Evolutionary conservation across 35 echinoderm and acorn worm species (phyloP).

Genomic region (Eucidaris tribuloides): DNA sequence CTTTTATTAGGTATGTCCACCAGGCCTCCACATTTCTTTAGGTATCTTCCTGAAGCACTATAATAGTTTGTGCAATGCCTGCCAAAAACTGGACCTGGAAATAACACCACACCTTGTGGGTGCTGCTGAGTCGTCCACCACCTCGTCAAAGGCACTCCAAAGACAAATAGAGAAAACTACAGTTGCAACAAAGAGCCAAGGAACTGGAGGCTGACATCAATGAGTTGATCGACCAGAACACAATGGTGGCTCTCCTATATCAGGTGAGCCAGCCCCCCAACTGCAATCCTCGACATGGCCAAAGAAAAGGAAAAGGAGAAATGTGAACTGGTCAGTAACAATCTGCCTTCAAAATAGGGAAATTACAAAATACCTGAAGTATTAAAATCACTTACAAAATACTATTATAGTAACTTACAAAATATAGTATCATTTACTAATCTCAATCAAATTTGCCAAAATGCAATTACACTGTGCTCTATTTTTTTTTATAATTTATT

Average conservation of each 20-base stretch:
- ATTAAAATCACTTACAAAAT: too few relatives aligned
- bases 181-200: neutral
- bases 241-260: neutral
- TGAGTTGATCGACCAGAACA: neutral
- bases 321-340: slow-evolving; percentile 3
- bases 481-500: neutral
- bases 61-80: neutral
- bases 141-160: too few relatives aligned
- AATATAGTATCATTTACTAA: too few relatives aligned
- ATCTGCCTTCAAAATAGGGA: too few relatives aligned
- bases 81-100: slow-evolving; percentile 4
- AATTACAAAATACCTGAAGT: too few relatives aligned
- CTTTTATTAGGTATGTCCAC: slow-evolving; percentile 12
- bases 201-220: slow-evolving; percentile 22
- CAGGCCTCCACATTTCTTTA: slow-evolving; percentile 8
- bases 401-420: too few relatives aligned
- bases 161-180: neutral
- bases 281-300: neutral
- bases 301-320: slow-evolving; percentile 11
- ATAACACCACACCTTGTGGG: neutral
- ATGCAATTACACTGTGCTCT: neutral
- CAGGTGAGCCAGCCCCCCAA: neutral
- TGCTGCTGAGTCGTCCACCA: too few relatives aligned
- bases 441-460: too few relatives aligned
- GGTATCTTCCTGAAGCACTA: slow-evolving; percentile 10